Base-by-base conservation (phyloP, 1,140 invertebrate species). In the Platorchestia sp. region DNA sequence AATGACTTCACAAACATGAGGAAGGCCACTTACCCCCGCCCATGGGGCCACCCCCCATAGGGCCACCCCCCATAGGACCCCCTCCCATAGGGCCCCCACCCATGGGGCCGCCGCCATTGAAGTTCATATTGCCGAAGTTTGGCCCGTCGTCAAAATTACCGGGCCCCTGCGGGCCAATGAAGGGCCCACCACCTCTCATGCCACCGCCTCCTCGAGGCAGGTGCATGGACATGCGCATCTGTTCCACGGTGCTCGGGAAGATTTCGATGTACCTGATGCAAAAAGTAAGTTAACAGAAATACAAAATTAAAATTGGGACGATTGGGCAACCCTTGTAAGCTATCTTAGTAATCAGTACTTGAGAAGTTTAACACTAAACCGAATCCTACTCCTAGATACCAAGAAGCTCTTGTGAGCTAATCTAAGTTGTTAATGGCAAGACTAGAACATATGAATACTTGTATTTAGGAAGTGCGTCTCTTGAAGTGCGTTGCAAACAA, bases 201-300 rank as follows among this genome's bases (percentile, higher is more conserved):
- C 96, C 96, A 40, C 96, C 96, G 41, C 59, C 59, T 36, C 59
- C 59, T 36, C 59, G 59, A 1, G 59, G 59, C 14, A 90, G 10
- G 0, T 98, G 98, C 95, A 98, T 97, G 95, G 98, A 98, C 96
- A 97, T 97, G 43, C 98, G 97, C 87, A 98, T 98, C 97, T 99
- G 99, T 93, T 98, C 98, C 95, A 98, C 97, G 96, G 98, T 98
- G 97, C 98, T 99, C 97, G 98, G 98, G 97, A 99, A 99, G 97
- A 99, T 99, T 97, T 99, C 99, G 97, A 99, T 99, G 97, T 99
- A 99, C 97, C 99, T 99, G 97, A 93, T 75, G 59, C 36, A 27
- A 75, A 75, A 14, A 36, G 14, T 36, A 14, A 75, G 59, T 75
- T 75, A 75, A 10, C 14, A 75, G 59, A 75, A 75, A 75, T 22